These are phyloP conservation scores for Seira ritae DNA, from an alignment of 2,888 invertebrate species.

Conservation along the genomic window DNA sequence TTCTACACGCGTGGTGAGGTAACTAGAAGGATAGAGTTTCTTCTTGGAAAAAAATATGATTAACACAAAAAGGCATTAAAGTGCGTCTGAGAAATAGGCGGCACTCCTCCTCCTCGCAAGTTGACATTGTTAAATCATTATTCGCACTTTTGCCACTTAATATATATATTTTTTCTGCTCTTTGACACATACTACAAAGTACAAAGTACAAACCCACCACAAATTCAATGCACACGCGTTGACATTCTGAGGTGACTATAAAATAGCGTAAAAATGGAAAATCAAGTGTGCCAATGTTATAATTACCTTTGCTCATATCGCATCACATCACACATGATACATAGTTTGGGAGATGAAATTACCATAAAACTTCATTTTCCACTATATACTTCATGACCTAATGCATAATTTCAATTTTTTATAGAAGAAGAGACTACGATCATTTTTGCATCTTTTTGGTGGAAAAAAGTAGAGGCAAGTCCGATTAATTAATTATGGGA, in stretches of 20 bases:
- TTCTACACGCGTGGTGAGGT: conserved; percentile 39
- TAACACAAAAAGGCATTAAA: conserved; percentile 11
- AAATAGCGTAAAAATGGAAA: conserved; percentile 31
- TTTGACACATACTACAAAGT: conserved; percentile 34
- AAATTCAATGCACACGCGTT: background rate
- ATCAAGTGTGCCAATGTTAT: conserved; percentile 48
- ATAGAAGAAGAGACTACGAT: background rate
- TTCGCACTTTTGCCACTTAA: conserved; percentile 39
- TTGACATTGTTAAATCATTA: conserved; percentile 50
- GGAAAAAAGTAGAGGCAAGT: conserved; percentile 41
- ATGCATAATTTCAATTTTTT: background rate
- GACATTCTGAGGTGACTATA: conserved; percentile 43
- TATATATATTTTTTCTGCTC: conserved; percentile 11
- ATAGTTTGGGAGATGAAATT: background rate
- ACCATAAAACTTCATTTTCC: background rate
- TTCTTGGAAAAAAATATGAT: conserved; percentile 30
- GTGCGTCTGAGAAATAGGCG: conserved; percentile 20
- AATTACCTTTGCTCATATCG: conserved; percentile 38
- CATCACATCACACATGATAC: background rate
- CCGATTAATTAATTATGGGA: conserved; percentile 47
- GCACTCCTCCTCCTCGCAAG: conserved; percentile 24
- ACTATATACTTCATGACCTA: background rate
- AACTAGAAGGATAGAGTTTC: conserved; percentile 39
- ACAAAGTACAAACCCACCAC: too few species aligned
- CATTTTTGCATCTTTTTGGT: conserved; percentile 40